These are phyloP conservation scores for Dendroctonus ponderosae DNA, from an alignment of 1,140 invertebrate species.

Conservation along the genomic window DNA sequence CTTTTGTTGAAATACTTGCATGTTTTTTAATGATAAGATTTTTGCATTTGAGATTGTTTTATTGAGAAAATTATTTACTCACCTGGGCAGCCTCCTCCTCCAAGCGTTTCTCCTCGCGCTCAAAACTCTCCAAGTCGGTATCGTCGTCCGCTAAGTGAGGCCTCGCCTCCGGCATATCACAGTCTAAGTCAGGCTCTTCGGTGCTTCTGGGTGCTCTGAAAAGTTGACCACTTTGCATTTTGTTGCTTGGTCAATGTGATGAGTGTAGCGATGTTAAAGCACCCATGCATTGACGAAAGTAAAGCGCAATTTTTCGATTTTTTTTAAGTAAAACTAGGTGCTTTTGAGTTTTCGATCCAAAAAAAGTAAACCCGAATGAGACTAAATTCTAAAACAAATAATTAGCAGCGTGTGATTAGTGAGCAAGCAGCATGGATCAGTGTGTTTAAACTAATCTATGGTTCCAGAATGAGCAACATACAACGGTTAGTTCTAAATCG, in stretches of 20 bases:
- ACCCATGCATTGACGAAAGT: background rate
- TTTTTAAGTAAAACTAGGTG: background rate
- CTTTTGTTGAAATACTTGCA: too few species aligned
- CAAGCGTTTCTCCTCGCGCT: slow-evolving; percentile 54
- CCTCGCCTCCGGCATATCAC: slow-evolving; percentile 46
- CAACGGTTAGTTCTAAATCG: too few species aligned
- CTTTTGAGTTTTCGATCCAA: background rate
- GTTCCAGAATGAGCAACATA: too few species aligned
- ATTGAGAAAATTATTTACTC: slow-evolving; percentile 22
- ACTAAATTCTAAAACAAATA: background rate
- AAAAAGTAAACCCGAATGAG: too few species aligned
- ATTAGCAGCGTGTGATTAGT: slow-evolving; percentile 38
- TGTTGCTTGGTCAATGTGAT: too few species aligned
- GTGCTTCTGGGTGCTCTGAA: slow-evolving; percentile 33
- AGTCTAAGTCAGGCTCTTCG: slow-evolving; percentile 45
- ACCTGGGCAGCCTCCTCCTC: slow-evolving; percentile 52
- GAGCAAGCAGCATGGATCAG: slow-evolving; percentile 50
- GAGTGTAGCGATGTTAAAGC: background rate
- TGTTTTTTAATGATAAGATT: too few species aligned
- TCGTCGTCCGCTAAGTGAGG: slow-evolving; percentile 42
- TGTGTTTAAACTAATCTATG: slow-evolving; percentile 35
- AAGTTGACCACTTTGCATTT: background rate
- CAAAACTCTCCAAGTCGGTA: slow-evolving; percentile 53
- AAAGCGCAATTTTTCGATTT: background rate
- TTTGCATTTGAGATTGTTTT: background rate